A percentile compares a stretch with the other conserved stretches of the same genome.
phyloP scores from a whole-genome alignment of 1,140 invertebrate species.

The Lepidurus apus region DNA sequence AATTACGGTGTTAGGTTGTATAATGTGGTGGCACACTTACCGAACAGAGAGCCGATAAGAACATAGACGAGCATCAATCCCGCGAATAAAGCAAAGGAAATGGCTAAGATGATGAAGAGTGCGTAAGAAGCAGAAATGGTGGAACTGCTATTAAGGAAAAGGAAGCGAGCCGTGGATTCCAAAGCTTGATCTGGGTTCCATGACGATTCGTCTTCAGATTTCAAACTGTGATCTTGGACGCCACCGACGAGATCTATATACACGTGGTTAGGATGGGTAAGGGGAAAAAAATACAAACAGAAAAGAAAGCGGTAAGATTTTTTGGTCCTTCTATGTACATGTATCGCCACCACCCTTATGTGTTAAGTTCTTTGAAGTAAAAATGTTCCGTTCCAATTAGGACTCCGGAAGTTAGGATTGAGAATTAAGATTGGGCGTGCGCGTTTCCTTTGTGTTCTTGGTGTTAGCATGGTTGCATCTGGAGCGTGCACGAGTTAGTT shows the following conservation, averaged over 20 bases:
- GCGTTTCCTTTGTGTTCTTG: slow-evolving; percentile 5
- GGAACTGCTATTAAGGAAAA: slow-evolving; percentile 29
- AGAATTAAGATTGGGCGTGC: neutral
- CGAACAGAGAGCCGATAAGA: slow-evolving; percentile 23
- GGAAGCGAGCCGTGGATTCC: slow-evolving; percentile 25
- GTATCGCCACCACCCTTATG: neutral
- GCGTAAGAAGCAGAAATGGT: slow-evolving; percentile 33
- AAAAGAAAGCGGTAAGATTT: slow-evolving; percentile 11
- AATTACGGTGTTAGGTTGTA: neutral
- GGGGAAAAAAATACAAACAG: neutral
- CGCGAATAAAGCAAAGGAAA: slow-evolving; percentile 32
- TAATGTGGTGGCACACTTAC: neutral
- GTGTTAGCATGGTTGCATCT: neutral
- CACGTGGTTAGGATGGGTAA: neutral
- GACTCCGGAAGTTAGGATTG: neutral
- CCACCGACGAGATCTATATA: neutral
- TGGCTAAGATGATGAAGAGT: slow-evolving; percentile 33
- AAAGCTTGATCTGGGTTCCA: neutral
- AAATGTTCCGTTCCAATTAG: neutral
- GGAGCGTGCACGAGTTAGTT: too few species aligned
- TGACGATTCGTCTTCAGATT: slow-evolving; percentile 24
- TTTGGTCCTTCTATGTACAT: neutral
- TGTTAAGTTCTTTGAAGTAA: neutral
- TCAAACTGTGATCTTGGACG: neutral
- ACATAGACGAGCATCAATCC: slow-evolving; percentile 25